Evolutionary conservation across 2,113 vertebrate genomes (phyloP), one percentile per base, ranked within the genome.

Genomic region (Turdus rufiventris): DNA sequence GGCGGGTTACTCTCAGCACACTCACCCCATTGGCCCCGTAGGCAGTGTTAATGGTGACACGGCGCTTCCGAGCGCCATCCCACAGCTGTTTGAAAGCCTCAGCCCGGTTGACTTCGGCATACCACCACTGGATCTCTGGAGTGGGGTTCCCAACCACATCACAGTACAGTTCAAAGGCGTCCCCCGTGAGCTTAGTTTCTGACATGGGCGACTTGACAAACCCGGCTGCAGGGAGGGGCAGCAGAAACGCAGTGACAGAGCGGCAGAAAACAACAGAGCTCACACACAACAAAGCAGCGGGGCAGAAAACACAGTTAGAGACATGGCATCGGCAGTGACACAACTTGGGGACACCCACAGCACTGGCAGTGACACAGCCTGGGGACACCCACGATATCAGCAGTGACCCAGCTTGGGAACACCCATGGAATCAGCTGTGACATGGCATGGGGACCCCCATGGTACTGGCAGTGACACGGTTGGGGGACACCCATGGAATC

Each of bases 61-160:
- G 98, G 75, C 98, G 98, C 97, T 99, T 99, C 94, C 99, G 98
- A 94, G 99, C 99, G 81, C 99, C 99, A 76, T 99, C 98, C 99
- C 99, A 99, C 96, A 99, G 99, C 98, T 99, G 99, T 98, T 99
- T 99, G 99, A 99, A 99, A 98, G 99, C 98, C 97, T 99, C 99
- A 91, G 98, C 99, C 91, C 99, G 98, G 98, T 99, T 99, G 98
- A 99, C 98, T 98, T 99, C 99, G 28, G 99, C 98, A 93, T 99
- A 99, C 99, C 99, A 99, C 99, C 99, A 99, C 98, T 99, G 99
- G 99, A 99, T 99, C 98, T 99, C 99, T 91, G 99, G 99, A 95
- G 98, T 99, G 97, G 99, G 99, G 97, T 97, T 98, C 96, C 99
- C 99, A 67, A 99, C 98, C 98, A 99, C 99, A 93, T 99, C 99